Conservation (phyloP, 2,113 vertebrate species). For the Chloebia gouldiae region DNA sequence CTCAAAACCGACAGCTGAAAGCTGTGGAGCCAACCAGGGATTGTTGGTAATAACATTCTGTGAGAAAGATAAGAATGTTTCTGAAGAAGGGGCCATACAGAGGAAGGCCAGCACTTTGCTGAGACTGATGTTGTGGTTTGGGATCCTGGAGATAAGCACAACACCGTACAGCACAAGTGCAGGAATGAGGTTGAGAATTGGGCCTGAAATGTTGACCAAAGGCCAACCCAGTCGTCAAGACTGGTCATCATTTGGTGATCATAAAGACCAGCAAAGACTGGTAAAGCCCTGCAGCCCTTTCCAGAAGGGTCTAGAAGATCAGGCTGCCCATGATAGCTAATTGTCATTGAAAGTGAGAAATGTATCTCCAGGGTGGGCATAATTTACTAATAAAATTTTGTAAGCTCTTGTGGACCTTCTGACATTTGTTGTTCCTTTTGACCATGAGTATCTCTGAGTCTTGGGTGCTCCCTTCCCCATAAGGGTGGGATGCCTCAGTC, state of each 20-base stretch:
- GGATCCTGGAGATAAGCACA: background rate
- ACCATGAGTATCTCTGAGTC: background rate
- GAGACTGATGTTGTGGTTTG: background rate
- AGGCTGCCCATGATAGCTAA: background rate
- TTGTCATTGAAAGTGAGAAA: background rate
- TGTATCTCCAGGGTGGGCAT: fast-evolving
- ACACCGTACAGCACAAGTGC: background rate
- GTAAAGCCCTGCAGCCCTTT: background rate
- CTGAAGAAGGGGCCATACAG: background rate
- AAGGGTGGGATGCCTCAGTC: background rate
- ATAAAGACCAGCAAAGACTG: background rate
- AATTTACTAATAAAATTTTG: background rate
- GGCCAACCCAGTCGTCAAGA: background rate
- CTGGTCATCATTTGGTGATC: background rate
- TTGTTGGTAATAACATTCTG: background rate
- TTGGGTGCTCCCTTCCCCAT: background rate
- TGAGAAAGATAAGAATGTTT: background rate
- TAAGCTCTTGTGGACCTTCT: background rate
- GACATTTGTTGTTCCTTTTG: background rate
- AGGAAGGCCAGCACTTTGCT: background rate
- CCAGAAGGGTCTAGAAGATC: background rate
- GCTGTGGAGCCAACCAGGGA: background rate
- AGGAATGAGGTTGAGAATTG: background rate
- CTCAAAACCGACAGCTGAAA: fast-evolving
- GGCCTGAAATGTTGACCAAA: background rate